These are phyloP conservation scores for Notarius quadriscutis DNA, from an alignment of 2,113 vertebrate species.

Conservation along the genomic window DNA sequence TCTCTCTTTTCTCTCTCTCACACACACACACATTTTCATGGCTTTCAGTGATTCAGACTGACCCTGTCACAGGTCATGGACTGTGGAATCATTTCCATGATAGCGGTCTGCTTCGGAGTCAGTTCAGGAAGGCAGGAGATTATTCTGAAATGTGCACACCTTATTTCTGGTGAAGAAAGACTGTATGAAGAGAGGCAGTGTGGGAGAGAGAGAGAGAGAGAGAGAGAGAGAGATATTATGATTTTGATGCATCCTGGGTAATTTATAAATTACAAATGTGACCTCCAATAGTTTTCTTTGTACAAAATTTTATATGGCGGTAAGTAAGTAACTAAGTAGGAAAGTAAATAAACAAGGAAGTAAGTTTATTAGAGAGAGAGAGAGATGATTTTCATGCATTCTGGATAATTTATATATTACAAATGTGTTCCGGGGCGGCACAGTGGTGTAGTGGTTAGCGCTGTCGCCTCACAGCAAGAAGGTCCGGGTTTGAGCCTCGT, in stretches of 20 bases:
- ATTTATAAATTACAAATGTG: background rate
- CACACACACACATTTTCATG: slow-evolving; percentile 46
- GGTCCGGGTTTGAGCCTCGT: no score
- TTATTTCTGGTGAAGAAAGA: slow-evolving; percentile 46
- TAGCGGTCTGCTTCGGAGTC: slow-evolving; percentile 56
- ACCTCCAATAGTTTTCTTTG: background rate
- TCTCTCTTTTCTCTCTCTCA: slow-evolving; percentile 7
- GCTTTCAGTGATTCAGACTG: slow-evolving; percentile 36
- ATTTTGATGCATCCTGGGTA: background rate
- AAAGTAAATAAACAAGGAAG: no score
- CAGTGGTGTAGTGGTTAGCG: no score
- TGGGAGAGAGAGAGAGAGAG: background rate
- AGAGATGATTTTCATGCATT: no score
- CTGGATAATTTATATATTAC: no score
- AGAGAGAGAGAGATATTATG: background rate
- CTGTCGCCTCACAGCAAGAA: no score
- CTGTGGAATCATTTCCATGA: slow-evolving; percentile 67
- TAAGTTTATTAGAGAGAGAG: no score
- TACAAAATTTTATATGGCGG: no score
- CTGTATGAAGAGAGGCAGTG: background rate
- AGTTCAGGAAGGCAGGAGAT: slow-evolving; percentile 52
- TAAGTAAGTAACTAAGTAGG: no score
- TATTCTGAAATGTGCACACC: slow-evolving; percentile 57
- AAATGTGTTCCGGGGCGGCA: no score
- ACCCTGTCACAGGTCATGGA: slow-evolving; percentile 59